These are phyloP conservation scores for Chamaedrilus cognettii DNA, from an alignment of 2,888 invertebrate genomes.

Conservation along the genomic window DNA sequence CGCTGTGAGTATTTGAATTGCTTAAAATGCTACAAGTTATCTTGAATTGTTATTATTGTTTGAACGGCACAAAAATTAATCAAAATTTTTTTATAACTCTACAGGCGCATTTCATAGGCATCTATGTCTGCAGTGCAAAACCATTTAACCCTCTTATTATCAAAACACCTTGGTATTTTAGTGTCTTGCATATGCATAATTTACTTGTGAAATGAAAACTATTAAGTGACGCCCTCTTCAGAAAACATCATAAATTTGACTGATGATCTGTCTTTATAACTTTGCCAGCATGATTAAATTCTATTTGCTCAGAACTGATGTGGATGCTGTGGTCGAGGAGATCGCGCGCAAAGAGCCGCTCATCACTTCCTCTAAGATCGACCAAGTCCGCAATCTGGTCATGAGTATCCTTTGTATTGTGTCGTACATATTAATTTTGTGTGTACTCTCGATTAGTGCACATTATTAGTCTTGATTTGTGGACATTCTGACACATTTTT, in stretches of 20 bases:
- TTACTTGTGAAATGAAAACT: background rate
- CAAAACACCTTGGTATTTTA: too few relatives aligned
- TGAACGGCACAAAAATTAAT: too few relatives aligned
- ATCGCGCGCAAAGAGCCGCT: slow-evolving; percentile 57
- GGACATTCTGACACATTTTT: background rate
- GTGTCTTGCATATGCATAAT: too few relatives aligned
- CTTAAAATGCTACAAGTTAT: background rate
- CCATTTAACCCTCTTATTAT: too few relatives aligned
- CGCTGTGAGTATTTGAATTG: slow-evolving; percentile 48
- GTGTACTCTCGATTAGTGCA: background rate
- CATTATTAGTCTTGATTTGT: slow-evolving; percentile 2
- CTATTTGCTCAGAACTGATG: slow-evolving; percentile 58
- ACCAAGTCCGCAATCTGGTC: slow-evolving; percentile 57
- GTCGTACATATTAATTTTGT: background rate
- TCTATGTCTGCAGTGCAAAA: too few relatives aligned
- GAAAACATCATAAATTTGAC: background rate
- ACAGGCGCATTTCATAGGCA: too few relatives aligned
- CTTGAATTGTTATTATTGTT: too few relatives aligned
- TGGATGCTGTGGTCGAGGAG: slow-evolving; percentile 57
- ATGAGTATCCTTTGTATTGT: slow-evolving; percentile 55
- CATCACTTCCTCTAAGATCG: slow-evolving; percentile 55
- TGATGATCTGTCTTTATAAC: background rate
- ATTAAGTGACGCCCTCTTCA: too few relatives aligned
- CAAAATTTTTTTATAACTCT: too few relatives aligned
- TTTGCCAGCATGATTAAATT: too few relatives aligned